Percentiles rank a stretch among this genome's conserved stretches.
Evolutionary conservation across 2,888 invertebrate species (phyloP).

Genomic region (Polyploca ridens): DNA sequence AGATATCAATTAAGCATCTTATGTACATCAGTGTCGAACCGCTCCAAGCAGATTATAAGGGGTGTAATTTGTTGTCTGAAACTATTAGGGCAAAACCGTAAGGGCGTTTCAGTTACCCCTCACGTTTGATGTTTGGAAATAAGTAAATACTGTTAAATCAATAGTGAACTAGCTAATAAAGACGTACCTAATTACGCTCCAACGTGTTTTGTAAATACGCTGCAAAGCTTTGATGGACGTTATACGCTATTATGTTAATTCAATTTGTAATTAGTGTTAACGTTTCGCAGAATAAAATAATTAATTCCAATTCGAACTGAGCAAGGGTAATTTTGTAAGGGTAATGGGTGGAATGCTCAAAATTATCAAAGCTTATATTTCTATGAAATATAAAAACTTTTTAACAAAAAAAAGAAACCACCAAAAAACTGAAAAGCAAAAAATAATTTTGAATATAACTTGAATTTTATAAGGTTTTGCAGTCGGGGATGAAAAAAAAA

Average conservation of each 20-base stretch:
- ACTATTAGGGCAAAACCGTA: neutral
- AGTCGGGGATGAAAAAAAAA: no score
- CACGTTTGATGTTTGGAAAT: neutral
- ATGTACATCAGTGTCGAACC: neutral
- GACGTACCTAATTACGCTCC: neutral
- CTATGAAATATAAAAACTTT: no score
- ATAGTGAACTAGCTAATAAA: slow-evolving; percentile 3
- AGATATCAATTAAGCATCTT: slow-evolving; percentile 8
- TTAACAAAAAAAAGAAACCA: no score
- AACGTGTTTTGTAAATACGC: slow-evolving; percentile 1
- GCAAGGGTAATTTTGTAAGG: neutral
- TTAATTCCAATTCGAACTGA: neutral
- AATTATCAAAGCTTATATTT: no score
- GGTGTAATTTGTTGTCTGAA: neutral
- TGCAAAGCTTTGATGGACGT: neutral
- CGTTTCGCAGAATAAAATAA: neutral
- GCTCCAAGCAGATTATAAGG: slow-evolving; percentile 1
- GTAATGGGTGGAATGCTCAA: no score
- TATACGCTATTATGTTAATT: neutral
- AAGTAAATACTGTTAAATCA: neutral
- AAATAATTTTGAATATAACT: no score
- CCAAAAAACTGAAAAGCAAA: no score
- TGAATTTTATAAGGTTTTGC: no score
- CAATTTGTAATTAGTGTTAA: neutral
- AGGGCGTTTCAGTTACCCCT: neutral